Percentiles rank a stretch among this genome's conserved stretches.
Evolutionary conservation across 2,888 invertebrate species (phyloP).

Genomic region (Tetragonisca angustula): DNA sequence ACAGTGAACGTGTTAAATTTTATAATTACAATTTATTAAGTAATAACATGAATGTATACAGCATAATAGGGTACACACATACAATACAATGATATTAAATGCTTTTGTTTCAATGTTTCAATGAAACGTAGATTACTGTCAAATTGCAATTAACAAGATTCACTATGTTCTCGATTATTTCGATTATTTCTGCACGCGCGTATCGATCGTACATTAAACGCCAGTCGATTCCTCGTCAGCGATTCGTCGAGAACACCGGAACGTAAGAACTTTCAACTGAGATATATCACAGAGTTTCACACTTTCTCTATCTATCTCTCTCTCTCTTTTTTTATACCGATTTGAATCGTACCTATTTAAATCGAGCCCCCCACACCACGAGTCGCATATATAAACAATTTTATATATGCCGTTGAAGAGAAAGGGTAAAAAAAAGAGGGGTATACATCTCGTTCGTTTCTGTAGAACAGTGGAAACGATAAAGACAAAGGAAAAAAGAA

Average conservation of each 20-base stretch:
- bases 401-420: conserved; percentile 40
- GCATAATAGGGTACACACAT: not conserved
- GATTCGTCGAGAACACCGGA: conserved; percentile 29
- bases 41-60: not conserved
- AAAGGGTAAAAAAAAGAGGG: not conserved
- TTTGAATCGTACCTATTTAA: conserved; percentile 68
- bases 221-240: conserved; percentile 44
- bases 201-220: not conserved
- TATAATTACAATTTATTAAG: not conserved
- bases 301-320: conserved; percentile 61
- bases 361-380: conserved; percentile 62
- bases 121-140: not conserved
- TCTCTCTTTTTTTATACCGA: conserved; percentile 59
- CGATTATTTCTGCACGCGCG: not conserved
- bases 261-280: conserved; percentile 64
- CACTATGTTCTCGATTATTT: too few relatives aligned
- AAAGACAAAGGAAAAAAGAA: not conserved
- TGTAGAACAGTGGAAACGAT: not conserved
- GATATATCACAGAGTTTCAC: conserved; percentile 68
- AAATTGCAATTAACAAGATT: not conserved
- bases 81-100: not conserved
- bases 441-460: conserved; percentile 22
- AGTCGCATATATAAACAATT: conserved; percentile 47
- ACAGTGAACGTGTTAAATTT: not conserved
- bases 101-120: not conserved